These are phyloP conservation scores for Ceyx melanurus DNA, from an alignment of 2,113 vertebrate genomes.

Conservation along the genomic window DNA sequence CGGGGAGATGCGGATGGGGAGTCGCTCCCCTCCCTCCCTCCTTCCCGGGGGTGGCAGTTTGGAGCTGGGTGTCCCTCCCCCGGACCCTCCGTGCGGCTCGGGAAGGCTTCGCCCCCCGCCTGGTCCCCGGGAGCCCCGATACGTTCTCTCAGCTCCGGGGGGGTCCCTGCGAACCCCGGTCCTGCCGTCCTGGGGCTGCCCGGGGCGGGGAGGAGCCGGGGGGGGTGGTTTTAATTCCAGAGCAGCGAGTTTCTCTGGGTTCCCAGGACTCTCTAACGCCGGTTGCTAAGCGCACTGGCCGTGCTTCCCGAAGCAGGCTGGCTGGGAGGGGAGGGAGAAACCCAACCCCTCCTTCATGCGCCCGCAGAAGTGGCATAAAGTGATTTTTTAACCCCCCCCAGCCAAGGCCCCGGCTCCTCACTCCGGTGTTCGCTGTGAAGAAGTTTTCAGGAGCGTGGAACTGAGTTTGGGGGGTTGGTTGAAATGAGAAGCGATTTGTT, in stretches of 20 bases:
- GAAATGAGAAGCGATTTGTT: neutral
- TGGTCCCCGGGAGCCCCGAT: neutral
- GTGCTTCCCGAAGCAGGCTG: neutral
- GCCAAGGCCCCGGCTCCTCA: neutral
- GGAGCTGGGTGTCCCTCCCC: neutral
- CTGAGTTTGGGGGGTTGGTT: neutral
- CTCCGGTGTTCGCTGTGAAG: accelerated
- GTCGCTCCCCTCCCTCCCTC: neutral
- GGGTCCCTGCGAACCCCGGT: neutral
- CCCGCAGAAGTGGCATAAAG: neutral
- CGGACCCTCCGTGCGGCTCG: neutral
- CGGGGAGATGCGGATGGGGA: no score
- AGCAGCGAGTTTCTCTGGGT: neutral
- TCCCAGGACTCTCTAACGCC: neutral
- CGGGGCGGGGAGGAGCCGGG: neutral
- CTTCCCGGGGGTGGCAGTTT: neutral
- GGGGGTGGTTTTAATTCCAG: neutral
- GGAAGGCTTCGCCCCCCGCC: neutral
- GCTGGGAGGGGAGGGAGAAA: no score
- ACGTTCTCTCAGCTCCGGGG: neutral
- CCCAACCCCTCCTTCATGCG: no score
- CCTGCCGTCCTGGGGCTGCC: neutral
- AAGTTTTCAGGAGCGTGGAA: neutral
- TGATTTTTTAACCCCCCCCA: neutral
- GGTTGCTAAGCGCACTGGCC: accelerated